A percentile compares a stretch with the other conserved stretches of the same genome.
Evolutionary conservation across 1,140 invertebrate genomes (phyloP).

Genomic region (Heliconius nattereri): DNA sequence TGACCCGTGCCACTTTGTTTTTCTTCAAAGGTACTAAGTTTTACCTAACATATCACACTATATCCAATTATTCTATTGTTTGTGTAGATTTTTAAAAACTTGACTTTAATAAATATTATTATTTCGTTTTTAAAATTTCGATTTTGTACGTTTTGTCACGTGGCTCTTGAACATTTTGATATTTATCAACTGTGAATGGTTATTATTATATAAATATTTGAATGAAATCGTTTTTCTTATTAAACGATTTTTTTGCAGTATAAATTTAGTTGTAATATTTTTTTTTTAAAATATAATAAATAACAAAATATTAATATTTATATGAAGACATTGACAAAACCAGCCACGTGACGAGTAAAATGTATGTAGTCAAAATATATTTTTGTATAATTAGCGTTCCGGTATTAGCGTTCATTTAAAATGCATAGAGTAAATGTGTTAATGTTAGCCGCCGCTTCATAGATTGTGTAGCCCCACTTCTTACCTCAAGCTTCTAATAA

Average conservation of each 20-base stretch:
- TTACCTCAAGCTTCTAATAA: constrained; percentile 70
- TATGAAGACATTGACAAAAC: neutral
- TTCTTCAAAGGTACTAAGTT: constrained; percentile 10
- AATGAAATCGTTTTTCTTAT: no score
- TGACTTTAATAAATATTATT: neutral
- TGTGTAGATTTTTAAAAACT: constrained; percentile 17
- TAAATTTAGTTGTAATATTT: no score
- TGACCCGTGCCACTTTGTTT: neutral
- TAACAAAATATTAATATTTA: no score
- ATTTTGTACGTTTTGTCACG: constrained; percentile 24
- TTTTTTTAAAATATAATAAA: no score
- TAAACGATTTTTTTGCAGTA: no score
- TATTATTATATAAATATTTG: neutral
- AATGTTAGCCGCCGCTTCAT: constrained; percentile 56
- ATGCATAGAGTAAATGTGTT: constrained; percentile 37
- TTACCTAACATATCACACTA: constrained; percentile 39
- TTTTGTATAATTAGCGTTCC: constrained; percentile 36
- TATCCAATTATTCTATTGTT: constrained; percentile 32
- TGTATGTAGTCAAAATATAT: constrained; percentile 21
- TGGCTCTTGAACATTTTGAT: neutral
- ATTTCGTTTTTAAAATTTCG: neutral
- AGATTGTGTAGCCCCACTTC: constrained; percentile 74
- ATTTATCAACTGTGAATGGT: neutral
- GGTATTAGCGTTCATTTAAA: constrained; percentile 7
- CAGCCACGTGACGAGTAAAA: neutral